These are phyloP conservation scores for Oxycera nigricornis DNA, from an alignment of 2,888 invertebrate species.

Conservation along the genomic window DNA sequence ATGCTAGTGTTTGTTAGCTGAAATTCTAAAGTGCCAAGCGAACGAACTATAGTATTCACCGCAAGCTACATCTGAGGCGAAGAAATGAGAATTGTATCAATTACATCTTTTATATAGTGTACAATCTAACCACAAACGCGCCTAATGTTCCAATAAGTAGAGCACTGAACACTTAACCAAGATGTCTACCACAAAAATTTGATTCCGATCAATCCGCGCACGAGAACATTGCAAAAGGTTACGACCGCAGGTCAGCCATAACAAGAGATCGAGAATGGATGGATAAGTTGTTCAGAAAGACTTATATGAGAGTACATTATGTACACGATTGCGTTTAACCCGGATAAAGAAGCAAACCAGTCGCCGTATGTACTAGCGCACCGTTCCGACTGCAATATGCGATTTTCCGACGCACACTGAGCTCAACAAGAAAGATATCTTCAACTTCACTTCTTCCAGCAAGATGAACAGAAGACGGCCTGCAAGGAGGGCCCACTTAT, in stretches of 20 bases:
- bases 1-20: no score
- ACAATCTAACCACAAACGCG: slow-evolving; percentile 11
- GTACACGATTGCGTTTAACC: neutral
- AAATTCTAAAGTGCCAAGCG: no score
- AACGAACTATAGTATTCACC: no score
- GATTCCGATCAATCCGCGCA: neutral
- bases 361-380: neutral
- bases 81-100: slow-evolving; percentile 26
- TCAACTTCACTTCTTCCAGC: neutral
- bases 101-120: neutral
- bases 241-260: slow-evolving; percentile 4
- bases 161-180: neutral
- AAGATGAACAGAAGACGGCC: neutral
- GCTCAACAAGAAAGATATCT: neutral
- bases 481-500: neutral
- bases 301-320: neutral
- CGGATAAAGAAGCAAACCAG: neutral
- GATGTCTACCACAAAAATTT: neutral
- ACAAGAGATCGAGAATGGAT: neutral
- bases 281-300: neutral
- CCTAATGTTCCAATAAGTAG: neutral
- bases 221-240: slow-evolving; percentile 1
- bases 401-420: neutral
- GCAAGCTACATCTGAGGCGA: no score
- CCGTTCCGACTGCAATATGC: slow-evolving; percentile 9